Conservation (phyloP, 2,888 invertebrate genomes). For the Dendrolimus pini region DNA sequence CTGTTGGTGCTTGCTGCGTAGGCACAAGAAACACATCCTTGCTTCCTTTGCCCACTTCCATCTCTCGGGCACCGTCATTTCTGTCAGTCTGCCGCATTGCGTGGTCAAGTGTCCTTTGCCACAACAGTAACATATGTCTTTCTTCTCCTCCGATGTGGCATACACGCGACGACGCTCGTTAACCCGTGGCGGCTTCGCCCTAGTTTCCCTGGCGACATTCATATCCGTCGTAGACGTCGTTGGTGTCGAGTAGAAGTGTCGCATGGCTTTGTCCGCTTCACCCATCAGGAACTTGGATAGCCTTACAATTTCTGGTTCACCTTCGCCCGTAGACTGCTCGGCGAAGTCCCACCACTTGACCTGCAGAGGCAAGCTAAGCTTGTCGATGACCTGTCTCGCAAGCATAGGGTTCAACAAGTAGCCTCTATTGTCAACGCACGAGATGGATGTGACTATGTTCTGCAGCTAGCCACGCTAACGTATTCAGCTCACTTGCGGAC, state of each 20-base stretch:
- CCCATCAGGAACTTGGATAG: slow-evolving; percentile 5
- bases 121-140: too few species aligned
- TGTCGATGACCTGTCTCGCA: slow-evolving; percentile 1
- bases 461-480: slow-evolving; percentile 11
- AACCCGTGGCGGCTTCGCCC: too few species aligned
- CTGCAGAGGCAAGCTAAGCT: slow-evolving; percentile 3
- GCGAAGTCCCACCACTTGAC: slow-evolving; percentile 3
- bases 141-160: too few species aligned
- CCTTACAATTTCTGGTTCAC: neutral
- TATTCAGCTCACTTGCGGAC: slow-evolving; percentile 11
- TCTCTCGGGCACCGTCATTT: too few species aligned
- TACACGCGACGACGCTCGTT: too few species aligned
- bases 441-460: slow-evolving; percentile 1
- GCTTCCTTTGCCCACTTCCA: too few species aligned
- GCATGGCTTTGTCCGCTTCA: slow-evolving; percentile 1
- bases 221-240: too few species aligned
- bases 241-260: neutral
- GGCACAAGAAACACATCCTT: neutral
- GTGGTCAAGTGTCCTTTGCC: too few species aligned
- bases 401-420: slow-evolving; percentile 7
- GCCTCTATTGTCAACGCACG: neutral
- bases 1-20: neutral
- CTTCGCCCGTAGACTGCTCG: neutral
- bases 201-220: too few species aligned
- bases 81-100: too few species aligned